Evolutionary conservation across 2,113 vertebrate species (phyloP).

Genomic region (Hylia prasina): DNA sequence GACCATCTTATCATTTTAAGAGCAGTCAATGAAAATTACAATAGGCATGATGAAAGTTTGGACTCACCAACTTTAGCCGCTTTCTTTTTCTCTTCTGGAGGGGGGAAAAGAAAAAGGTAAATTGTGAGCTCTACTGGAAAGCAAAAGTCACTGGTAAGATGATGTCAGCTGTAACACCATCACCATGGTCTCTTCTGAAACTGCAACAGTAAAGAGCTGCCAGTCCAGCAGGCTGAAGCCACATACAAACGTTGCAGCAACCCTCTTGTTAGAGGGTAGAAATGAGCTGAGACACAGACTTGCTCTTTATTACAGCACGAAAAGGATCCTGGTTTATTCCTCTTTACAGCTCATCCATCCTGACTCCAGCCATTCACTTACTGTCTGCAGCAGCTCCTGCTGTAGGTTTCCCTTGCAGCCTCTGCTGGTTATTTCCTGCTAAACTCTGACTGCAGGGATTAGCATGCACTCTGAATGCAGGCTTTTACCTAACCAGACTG

Average conservation of each 20-base stretch:
- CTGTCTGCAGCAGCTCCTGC: background rate
- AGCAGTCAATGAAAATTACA: background rate
- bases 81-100: constrained; percentile 63
- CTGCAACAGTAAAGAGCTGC: background rate
- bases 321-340: background rate
- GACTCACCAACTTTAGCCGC: constrained; percentile 60
- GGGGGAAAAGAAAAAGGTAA: background rate
- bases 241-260: background rate
- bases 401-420: background rate
- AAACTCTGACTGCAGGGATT: background rate
- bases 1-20: background rate
- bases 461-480: background rate
- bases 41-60: background rate
- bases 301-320: background rate
- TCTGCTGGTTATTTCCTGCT: background rate
- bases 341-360: background rate
- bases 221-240: background rate
- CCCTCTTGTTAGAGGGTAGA: background rate
- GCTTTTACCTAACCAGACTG: background rate
- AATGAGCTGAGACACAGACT: background rate
- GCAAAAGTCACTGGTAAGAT: background rate
- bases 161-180: background rate
- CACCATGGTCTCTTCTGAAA: background rate
- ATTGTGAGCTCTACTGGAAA: background rate
- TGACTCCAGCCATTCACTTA: background rate